Evolutionary conservation across 2,113 vertebrate genomes (phyloP).

Genomic region (Petrocephalus microphthalmus): DNA sequence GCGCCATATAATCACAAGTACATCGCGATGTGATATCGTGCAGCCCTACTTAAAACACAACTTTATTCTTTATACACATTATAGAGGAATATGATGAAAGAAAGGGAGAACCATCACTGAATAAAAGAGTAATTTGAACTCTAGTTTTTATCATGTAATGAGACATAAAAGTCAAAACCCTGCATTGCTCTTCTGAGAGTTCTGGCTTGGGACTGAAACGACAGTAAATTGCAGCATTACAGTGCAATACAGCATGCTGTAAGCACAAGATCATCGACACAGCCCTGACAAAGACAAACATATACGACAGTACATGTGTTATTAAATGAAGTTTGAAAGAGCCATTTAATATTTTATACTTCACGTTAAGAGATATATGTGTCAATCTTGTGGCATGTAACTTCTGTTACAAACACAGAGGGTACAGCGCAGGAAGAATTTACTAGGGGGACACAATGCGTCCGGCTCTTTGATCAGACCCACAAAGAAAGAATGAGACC

Average conservation of each 20-base stretch:
- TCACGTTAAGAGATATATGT: not conserved
- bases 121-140: not conserved
- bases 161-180: not conserved
- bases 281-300: not conserved
- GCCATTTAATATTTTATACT: not conserved
- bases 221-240: not conserved
- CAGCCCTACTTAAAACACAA: not conserved
- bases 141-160: not conserved
- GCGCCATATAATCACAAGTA: too few relatives aligned
- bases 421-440: not conserved
- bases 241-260: not conserved
- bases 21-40: too few relatives aligned
- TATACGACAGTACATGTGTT: not conserved
- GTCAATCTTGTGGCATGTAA: not conserved
- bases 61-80: not conserved
- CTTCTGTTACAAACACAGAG: not conserved
- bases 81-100: not conserved
- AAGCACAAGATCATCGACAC: not conserved
- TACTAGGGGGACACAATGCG: not conserved
- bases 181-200: not conserved
- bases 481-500: not conserved
- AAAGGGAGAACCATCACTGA: not conserved
- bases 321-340: not conserved
- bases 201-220: not conserved
- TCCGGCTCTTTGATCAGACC: slow-evolving; percentile 7